phyloP scores from a whole-genome alignment of 2,888 invertebrate species.

The Aspidiotus rigidus region DNA sequence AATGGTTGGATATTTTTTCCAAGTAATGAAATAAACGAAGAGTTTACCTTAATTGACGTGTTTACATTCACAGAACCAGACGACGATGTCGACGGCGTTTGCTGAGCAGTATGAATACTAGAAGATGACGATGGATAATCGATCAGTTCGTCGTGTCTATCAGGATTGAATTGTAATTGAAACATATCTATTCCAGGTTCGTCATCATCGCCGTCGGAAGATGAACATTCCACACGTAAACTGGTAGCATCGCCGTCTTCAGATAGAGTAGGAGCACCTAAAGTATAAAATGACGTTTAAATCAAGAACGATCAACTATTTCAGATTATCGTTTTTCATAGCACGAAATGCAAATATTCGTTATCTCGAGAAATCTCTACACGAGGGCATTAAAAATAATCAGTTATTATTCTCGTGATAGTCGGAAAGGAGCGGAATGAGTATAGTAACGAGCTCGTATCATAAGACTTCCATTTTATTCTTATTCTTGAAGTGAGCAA shows the following conservation, averaged over 20 bases:
- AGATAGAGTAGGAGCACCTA: constrained; percentile 22
- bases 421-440: too few relatives aligned
- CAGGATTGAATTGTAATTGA: constrained; percentile 14
- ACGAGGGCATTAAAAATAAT: too few relatives aligned
- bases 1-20: too few relatives aligned
- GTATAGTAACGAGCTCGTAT: too few relatives aligned
- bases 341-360: too few relatives aligned
- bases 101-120: not conserved
- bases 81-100: constrained; percentile 13
- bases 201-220: constrained; percentile 27
- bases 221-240: constrained; percentile 20
- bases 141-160: constrained; percentile 16
- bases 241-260: constrained; percentile 26
- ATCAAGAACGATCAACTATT: too few relatives aligned
- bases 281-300: too few relatives aligned
- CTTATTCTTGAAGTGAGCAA: too few relatives aligned
- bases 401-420: too few relatives aligned
- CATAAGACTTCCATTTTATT: too few relatives aligned
- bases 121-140: constrained; percentile 22
- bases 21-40: not conserved
- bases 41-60: constrained; percentile 18
- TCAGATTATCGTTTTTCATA: too few relatives aligned
- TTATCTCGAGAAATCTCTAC: too few relatives aligned
- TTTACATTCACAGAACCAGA: constrained; percentile 20
- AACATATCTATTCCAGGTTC: constrained; percentile 24